These are phyloP conservation scores for Glaucidium brasilianum DNA, from an alignment of 2,113 vertebrate genomes.

Conservation along the genomic window DNA sequence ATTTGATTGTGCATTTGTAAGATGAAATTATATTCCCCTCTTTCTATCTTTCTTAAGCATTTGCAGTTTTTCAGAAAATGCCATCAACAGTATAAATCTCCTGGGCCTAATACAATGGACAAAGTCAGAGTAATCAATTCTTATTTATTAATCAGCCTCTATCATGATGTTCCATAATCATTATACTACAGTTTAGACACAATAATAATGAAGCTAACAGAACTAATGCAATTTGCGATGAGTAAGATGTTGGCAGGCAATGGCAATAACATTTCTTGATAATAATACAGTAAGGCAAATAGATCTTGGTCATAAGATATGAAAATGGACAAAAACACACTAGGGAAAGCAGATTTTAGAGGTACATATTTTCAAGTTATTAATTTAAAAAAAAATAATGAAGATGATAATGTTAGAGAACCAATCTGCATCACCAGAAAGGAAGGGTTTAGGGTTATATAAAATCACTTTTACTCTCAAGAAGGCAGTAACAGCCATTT, in stretches of 20 bases:
- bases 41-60: not conserved
- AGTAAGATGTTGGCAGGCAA: conserved; percentile 61
- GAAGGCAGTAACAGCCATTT: not conserved
- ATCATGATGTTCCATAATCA: conserved; percentile 58
- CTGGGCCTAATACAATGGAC: conserved; percentile 20
- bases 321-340: conserved; percentile 60
- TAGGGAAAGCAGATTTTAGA: conserved; percentile 48
- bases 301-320: conserved; percentile 39
- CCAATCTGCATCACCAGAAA: conserved; percentile 38
- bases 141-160: conserved; percentile 62
- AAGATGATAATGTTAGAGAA: conserved; percentile 53
- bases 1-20: not conserved
- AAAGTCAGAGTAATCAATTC: conserved; percentile 49
- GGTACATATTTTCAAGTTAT: conserved; percentile 58
- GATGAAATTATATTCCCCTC: not conserved
- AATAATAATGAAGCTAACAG: conserved; percentile 60
- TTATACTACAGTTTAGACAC: conserved; percentile 53
- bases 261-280: conserved; percentile 47
- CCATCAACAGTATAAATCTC: conserved; percentile 31
- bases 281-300: conserved; percentile 54
- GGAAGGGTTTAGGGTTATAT: conserved; percentile 45
- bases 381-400: not conserved
- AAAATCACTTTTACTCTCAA: conserved; percentile 37
- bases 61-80: conserved; percentile 2
- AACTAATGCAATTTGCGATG: conserved; percentile 43